Percentiles rank a stretch among this genome's conserved stretches.
Conservation (phyloP, 2,888 invertebrate genomes). For the Chrysopilus asiliformis region DNA sequence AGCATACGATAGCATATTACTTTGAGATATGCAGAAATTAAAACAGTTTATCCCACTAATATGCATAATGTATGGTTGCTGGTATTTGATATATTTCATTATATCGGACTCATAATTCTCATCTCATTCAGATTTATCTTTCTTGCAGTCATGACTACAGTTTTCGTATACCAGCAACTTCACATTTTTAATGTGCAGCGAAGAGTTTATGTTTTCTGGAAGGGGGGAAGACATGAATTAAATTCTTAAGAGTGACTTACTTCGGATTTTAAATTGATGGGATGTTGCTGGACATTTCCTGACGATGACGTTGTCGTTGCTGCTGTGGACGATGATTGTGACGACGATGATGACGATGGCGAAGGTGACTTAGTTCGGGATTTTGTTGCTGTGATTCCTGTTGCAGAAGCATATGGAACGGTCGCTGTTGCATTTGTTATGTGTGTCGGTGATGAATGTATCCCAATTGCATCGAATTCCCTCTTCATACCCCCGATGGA, state of each 20-base stretch:
- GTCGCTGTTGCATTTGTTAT: slow-evolving; percentile 6
- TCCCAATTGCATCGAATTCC: slow-evolving; percentile 28
- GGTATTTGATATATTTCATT: too few species aligned
- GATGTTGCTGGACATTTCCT: slow-evolving; percentile 19
- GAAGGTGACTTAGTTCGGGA: slow-evolving; percentile 16
- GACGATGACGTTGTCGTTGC: slow-evolving; percentile 12
- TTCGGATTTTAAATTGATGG: slow-evolving; percentile 23
- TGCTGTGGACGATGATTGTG: slow-evolving; percentile 19
- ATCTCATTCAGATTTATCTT: too few species aligned
- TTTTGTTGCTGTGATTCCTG: slow-evolving; percentile 17
- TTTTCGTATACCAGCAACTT: too few species aligned
- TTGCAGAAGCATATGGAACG: slow-evolving; percentile 10
- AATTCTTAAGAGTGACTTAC: slow-evolving; percentile 17
- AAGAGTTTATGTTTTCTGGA: too few species aligned
- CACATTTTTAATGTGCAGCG: too few species aligned
- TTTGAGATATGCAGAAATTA: too few species aligned
- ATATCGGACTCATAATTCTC: too few species aligned
- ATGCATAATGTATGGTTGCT: too few species aligned
- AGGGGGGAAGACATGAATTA: too few species aligned
- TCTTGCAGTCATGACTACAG: too few species aligned
- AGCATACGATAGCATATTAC: too few species aligned
- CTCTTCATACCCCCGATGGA: slow-evolving; percentile 30
- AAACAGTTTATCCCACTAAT: too few species aligned
- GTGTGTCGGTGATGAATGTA: slow-evolving; percentile 9
- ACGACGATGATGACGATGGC: slow-evolving; percentile 17